These are phyloP conservation scores for Scaptodrosophila lebanonensis DNA, from an alignment of 1,140 invertebrate genomes.

Conservation along the genomic window DNA sequence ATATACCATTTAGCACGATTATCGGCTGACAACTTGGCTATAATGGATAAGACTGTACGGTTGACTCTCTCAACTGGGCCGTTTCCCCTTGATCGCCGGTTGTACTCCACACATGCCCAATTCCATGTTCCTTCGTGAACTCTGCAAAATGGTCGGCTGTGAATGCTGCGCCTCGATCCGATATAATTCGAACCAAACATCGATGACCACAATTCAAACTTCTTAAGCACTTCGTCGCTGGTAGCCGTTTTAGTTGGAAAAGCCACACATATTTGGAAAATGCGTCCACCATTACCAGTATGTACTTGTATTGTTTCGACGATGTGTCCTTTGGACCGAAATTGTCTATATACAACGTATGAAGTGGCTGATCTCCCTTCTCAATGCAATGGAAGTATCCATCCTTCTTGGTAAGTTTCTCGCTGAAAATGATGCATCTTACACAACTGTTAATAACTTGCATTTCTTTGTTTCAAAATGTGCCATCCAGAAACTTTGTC, in stretches of 20 bases:
- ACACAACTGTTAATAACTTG: too few species aligned
- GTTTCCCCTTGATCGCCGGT: constrained; percentile 52
- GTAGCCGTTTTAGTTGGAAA: not conserved
- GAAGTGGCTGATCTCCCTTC: constrained; percentile 19
- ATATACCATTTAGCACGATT: too few species aligned
- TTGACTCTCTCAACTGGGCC: too few species aligned
- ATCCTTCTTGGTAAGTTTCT: constrained; percentile 70
- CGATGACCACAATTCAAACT: constrained; percentile 37
- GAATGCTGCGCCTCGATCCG: constrained; percentile 70
- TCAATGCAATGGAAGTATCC: constrained; percentile 56
- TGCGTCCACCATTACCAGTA: constrained; percentile 68
- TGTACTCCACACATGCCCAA: constrained; percentile 41
- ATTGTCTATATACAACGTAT: constrained; percentile 26
- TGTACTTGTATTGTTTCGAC: constrained; percentile 71
- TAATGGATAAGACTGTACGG: too few species aligned
- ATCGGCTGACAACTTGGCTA: too few species aligned
- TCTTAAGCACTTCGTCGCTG: not conserved
- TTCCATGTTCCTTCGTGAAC: constrained; percentile 20
- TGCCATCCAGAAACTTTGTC: too few species aligned
- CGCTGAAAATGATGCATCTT: too few species aligned
- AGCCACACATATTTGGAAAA: constrained; percentile 71
- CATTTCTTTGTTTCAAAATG: too few species aligned
- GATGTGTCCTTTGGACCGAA: constrained; percentile 54
- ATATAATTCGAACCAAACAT: constrained; percentile 71
- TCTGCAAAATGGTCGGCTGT: constrained; percentile 35